A percentile compares a stretch with the other conserved stretches of the same genome.
Conservation (phyloP, 2,888 invertebrate genomes). For the Nemurella pictetii region DNA sequence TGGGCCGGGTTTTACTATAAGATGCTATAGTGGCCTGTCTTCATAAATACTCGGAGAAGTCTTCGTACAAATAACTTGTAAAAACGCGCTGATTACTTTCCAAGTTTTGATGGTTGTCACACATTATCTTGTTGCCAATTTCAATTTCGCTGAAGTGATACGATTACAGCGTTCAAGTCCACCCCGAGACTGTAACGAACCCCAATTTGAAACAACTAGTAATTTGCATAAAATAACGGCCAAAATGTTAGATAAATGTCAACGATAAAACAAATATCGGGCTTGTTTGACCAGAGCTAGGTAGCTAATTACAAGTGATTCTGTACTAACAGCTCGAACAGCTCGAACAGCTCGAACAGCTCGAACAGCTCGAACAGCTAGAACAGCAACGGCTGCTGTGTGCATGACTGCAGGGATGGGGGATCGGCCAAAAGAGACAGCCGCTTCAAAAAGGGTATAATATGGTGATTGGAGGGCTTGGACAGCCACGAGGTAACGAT, state of each 20-base stretch:
- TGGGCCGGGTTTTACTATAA: not conserved
- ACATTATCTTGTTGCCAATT: not conserved
- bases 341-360: not conserved
- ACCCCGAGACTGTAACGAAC: not conserved
- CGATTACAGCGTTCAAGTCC: not conserved
- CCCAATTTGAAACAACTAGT: not conserved
- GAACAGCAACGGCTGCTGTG: not conserved
- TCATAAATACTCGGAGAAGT: slow-evolving; percentile 12
- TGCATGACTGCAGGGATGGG: slow-evolving; percentile 28
- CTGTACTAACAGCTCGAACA: not conserved
- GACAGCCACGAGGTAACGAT: too few relatives aligned
- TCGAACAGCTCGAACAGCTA: not conserved
- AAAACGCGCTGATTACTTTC: not conserved
- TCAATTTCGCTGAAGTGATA: not conserved
- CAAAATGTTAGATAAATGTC: not conserved
- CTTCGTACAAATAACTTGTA: not conserved
- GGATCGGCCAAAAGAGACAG: slow-evolving; percentile 18
- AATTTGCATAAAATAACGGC: not conserved
- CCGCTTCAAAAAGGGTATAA: slow-evolving; percentile 4
- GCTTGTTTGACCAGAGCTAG: not conserved
- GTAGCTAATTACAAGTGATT: not conserved
- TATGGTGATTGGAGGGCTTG: slow-evolving; percentile 25
- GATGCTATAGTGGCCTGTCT: not conserved
- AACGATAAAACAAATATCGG: not conserved
- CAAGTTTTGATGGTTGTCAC: not conserved